These are phyloP conservation scores for Rutpela maculata DNA, from an alignment of 2,888 invertebrate genomes.

Conservation along the genomic window DNA sequence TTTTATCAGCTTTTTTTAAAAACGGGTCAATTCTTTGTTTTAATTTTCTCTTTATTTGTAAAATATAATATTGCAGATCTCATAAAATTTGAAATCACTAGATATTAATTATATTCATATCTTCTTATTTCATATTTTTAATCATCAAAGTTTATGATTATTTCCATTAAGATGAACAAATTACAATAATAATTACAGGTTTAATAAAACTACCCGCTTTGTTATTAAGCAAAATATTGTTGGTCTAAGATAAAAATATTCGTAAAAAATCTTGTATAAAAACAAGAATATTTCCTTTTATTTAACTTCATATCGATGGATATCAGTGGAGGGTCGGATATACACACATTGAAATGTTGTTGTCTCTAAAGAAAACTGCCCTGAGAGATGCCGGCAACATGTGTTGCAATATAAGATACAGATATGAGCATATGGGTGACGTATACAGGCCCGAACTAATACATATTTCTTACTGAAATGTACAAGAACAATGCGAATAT, in stretches of 20 bases:
- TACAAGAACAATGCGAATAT: too few species aligned
- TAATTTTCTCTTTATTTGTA: too few species aligned
- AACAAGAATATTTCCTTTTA: conserved; percentile 31
- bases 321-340: conserved; percentile 39
- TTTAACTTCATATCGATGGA: conserved; percentile 39
- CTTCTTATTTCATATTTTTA: too few species aligned
- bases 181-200: too few species aligned
- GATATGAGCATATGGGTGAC: conserved; percentile 43
- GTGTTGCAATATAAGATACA: conserved; percentile 48
- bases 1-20: too few species aligned
- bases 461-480: not conserved
- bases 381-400: conserved; percentile 54
- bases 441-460: conserved; percentile 35
- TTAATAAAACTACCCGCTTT: not conserved
- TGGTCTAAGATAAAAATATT: not conserved
- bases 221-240: not conserved
- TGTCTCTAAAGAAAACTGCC: conserved; percentile 52
- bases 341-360: conserved; percentile 55
- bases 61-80: too few species aligned
- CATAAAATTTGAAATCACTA: too few species aligned
- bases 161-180: too few species aligned
- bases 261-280: not conserved
- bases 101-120: too few species aligned
- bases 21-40: too few species aligned
- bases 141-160: too few species aligned